Evolutionary conservation across 1,140 invertebrate genomes (phyloP), one percentile per base, ranked within the genome.

Genomic region (Dendrolimus kikuchii): DNA sequence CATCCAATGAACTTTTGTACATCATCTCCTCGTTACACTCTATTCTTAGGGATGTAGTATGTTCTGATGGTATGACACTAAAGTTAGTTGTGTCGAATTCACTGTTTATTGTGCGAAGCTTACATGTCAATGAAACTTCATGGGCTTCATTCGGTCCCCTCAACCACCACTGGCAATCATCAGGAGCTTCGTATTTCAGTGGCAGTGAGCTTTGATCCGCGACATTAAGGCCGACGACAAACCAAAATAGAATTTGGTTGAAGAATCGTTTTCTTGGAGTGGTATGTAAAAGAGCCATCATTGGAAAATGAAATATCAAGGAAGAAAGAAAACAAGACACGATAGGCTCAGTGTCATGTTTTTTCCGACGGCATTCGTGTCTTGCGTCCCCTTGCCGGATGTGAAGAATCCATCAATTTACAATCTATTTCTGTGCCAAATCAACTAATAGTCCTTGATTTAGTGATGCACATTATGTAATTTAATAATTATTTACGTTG

Each of bases 41-140:
- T 49, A 96, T 92, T 67, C 90, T 90, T 54, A 96, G 80, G 4
- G 93, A 92, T 8, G 93, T 93, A 40, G 95, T 95, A 76, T 95
- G 93, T 61, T 96, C 95, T 40, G 91, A 91, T 38, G 94, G 94
- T 44, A 96, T 93, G 49, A 95, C 93, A 76, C 93, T 95, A 74
- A 96, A 95, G 80, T 97, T 96, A 6, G 93, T 94, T n/a, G 92
- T 92, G 68, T 95, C 93, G 68, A 94, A 93, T 73, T 95, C 93
- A 80, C 93, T 94, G 81, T 94, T 95, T 71, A 93, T 93, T 40
- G 92, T 93, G 43, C 92, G 81, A 63, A 95, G 89, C 83, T 92
- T 92, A 86, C 95, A 97, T 44, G 91, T 92, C 40, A 96, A 88
- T 7, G 92, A 89, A 47, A 95, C 93, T 71, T 95, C 94, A 62